These are phyloP conservation scores for Musca vetustissima DNA, from an alignment of 1,140 invertebrate species.

Conservation along the genomic window DNA sequence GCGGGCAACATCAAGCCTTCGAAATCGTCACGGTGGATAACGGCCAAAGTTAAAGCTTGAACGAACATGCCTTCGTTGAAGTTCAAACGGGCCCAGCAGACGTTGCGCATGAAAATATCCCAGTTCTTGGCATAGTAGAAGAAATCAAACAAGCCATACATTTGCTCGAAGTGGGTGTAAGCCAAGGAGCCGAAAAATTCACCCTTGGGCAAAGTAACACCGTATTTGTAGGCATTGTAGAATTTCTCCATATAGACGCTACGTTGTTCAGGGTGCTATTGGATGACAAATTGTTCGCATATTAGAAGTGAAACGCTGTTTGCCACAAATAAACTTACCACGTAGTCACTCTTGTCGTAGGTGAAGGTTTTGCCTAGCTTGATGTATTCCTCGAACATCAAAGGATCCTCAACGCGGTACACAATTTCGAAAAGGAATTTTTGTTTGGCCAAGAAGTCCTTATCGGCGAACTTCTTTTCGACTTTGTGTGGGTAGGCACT, in stretches of 20 bases:
- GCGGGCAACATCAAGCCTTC: conserved; percentile 61
- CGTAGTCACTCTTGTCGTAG: conserved; percentile 39
- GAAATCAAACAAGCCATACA: conserved; percentile 58
- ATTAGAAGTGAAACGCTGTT: no score
- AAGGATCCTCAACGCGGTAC: conserved; percentile 59
- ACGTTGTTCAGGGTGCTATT: conserved; percentile 40
- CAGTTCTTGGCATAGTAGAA: conserved; percentile 64
- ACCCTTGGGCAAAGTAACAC: conserved; percentile 61
- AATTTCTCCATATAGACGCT: conserved; percentile 63
- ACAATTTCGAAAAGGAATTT: conserved; percentile 64
- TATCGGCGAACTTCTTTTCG: conserved; percentile 39
- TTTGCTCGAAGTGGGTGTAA: conserved; percentile 57
- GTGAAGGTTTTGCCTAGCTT: conserved; percentile 37
- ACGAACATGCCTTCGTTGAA: conserved; percentile 63
- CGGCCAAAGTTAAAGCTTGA: conserved; percentile 60
- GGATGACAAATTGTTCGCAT: conserved; percentile 26
- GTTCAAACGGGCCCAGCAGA: conserved; percentile 59
- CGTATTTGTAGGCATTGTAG: conserved; percentile 60
- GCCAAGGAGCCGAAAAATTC: conserved; percentile 50
- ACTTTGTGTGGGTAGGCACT: conserved; percentile 9
- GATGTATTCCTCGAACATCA: conserved; percentile 46
- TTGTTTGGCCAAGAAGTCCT: conserved; percentile 59
- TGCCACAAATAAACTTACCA: conserved; percentile 35
- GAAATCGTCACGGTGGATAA: conserved; percentile 60
- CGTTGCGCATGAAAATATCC: conserved; percentile 63